Base-by-base conservation (phyloP, 1,140 invertebrate species). In the Euwallacea similis region DNA sequence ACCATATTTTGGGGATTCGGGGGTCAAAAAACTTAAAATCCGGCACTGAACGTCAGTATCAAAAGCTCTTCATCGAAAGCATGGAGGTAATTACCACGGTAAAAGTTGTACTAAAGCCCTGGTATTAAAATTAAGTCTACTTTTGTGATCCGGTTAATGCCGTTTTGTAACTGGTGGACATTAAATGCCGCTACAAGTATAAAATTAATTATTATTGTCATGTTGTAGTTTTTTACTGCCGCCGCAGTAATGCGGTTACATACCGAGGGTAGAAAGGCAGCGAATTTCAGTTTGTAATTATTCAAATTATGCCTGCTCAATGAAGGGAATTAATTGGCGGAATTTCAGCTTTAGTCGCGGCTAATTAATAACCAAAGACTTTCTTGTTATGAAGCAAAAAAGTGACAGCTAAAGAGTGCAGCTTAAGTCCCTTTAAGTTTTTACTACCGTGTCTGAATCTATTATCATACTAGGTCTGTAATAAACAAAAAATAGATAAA, bases 401-500 rank as follows among this genome's bases (percentile, higher is more conserved):
- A 50, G 13, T 50, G 9, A 50, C 46, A 13, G 13, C 46, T 6
- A 50, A 50, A 50, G 21, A 33, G 21, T 33, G 21, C 21, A 2
- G 4, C 21, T 33, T 4, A 33, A 33, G 21, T 33, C 21, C 21
- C 21, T 33, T 33, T 33, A 33, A 33, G 21, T 33, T 33, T 33
- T 33, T 33, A 33, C 21, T 33, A 33, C 21, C 21, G 21, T 1
- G 47, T 6, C 10, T 50, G 13, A 50, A 50, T 56, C 16, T 56
- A 56, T 56, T 56, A 56, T 21, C 54, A 56, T 21, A 41, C 33
- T n/a, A 15, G 13, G 21, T 10, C 16, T 46, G 50, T 47, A 50
- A 50, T 50, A 11, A 11, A 47, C 15, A 47, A 50, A 50, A 47
- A 50, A 63, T 50, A 63, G 50, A 50, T 63, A 63, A 63, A 10